phyloP scores from a whole-genome alignment of 2,888 invertebrate genomes.

The Hypomecis punctinalis region DNA sequence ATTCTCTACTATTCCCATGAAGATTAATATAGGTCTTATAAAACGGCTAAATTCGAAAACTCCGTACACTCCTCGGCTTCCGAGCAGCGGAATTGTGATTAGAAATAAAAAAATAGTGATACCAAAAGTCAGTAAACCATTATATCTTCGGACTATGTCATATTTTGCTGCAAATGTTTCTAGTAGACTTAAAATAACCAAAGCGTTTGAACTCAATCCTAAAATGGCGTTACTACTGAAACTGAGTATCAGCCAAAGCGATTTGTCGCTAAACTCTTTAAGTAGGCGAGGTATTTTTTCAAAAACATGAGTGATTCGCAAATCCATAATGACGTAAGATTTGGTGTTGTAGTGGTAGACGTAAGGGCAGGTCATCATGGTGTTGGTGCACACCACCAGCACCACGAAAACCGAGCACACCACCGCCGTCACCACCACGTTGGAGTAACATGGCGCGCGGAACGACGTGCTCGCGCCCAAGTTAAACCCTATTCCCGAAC shows the following conservation, averaged over 20 bases:
- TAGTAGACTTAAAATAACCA: slow-evolving; percentile 56
- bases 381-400: slow-evolving; percentile 54
- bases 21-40: slow-evolving; percentile 49
- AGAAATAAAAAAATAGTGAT: slow-evolving; percentile 53
- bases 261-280: slow-evolving; percentile 52
- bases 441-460: slow-evolving; percentile 68
- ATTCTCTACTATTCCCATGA: slow-evolving; percentile 58
- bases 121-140: slow-evolving; percentile 56
- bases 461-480: slow-evolving; percentile 62
- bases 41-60: slow-evolving; percentile 51
- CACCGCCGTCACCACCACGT: slow-evolving; percentile 60
- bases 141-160: slow-evolving; percentile 53
- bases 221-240: slow-evolving; percentile 58
- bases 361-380: slow-evolving; percentile 71
- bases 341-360: slow-evolving; percentile 53
- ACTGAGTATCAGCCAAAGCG: slow-evolving; percentile 58
- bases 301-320: slow-evolving; percentile 56
- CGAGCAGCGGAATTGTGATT: slow-evolving; percentile 61
- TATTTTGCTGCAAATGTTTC: slow-evolving; percentile 54
- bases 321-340: slow-evolving; percentile 47
- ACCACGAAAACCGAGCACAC: slow-evolving; percentile 50
- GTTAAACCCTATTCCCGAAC: slow-evolving; percentile 65
- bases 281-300: slow-evolving; percentile 69
- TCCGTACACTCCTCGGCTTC: slow-evolving; percentile 51
- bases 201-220: slow-evolving; percentile 53